These are phyloP conservation scores for Amiota mariae DNA, from an alignment of 2,888 invertebrate genomes.

Conservation along the genomic window DNA sequence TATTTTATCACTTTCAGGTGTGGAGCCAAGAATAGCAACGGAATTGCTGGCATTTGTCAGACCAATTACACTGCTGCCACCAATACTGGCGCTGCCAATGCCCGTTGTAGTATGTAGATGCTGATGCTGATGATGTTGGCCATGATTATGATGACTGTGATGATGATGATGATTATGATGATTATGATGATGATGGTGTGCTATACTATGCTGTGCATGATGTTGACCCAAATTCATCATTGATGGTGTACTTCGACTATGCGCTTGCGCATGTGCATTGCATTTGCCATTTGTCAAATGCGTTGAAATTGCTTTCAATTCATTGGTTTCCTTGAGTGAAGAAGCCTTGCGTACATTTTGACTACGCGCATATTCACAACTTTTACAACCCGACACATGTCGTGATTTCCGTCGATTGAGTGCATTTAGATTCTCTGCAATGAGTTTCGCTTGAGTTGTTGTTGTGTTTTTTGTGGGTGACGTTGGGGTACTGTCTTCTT, in stretches of 20 bases:
- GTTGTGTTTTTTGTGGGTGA: conserved; percentile 59
- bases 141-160: conserved; percentile 38
- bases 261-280: conserved; percentile 28
- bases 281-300: conserved; percentile 35
- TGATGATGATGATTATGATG: conserved; percentile 38
- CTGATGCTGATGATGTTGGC: conserved; percentile 41
- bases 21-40: conserved; percentile 37
- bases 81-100: conserved; percentile 55
- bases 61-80: conserved; percentile 55
- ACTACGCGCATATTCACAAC: conserved; percentile 58
- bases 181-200: conserved; percentile 45
- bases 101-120: conserved; percentile 46
- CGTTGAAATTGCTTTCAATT: conserved; percentile 51
- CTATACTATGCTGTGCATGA: conserved; percentile 46
- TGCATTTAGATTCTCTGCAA: conserved; percentile 62
- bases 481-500: conserved; percentile 65
- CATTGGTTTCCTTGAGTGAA: conserved; percentile 65
- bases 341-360: conserved; percentile 65
- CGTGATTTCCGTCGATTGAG: conserved; percentile 46
- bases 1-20: conserved; percentile 72
- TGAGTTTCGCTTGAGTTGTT: conserved; percentile 55
- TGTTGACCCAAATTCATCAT: conserved; percentile 48
- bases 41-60: conserved; percentile 33
- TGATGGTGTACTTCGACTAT: conserved; percentile 68
- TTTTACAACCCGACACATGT: conserved; percentile 52